Evolutionary conservation across 1,140 invertebrate species (phyloP), one percentile per base, ranked within the genome.

Genomic region (Drosophila pseudoobscura): DNA sequence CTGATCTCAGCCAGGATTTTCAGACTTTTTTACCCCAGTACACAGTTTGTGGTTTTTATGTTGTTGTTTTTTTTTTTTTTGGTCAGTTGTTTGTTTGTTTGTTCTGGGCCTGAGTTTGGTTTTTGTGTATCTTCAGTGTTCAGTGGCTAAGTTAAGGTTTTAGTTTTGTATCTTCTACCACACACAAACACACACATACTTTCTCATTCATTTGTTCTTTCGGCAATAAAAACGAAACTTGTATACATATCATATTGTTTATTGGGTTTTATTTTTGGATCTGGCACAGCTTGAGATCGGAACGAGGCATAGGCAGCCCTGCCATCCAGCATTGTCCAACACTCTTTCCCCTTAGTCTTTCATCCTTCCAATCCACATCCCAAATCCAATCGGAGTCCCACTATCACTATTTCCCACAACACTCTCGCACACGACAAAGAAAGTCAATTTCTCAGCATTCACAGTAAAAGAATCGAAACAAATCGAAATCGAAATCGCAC

Each of bases 191-290:
- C 24, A 24, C 4, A 55, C 46, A 35, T 80, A 55, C 46, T 52
- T 62, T 45, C 54, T 65, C 52, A 68, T 68, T 69, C 53, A 35
- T 58, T 73, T 63, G 46, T 65, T 71, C 31, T 61, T 73, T 74
- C 69, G 82, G 64, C 73, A 87, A 87, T 85, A 80, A 80, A 74
- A 80, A 61, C 59, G 64, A 87, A 64, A 65, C 55, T 75, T 75
- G 63, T 75, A 85, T 80, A 80, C 82, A 85, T 85, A 85, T 87
- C 74, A 17, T 17, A 80, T 78, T 80, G 68, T 85, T 85, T 76
- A 22, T 66, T 56, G 65, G 45, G 56, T 85, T 62, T 72, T 59
- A 50, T 61, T 76, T 75, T 56, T 35, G 9, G 31, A 3, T 35
- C 3, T 35, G 31, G 31, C 31, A 35, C 9, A 35, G 31, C 31